Conservation (phyloP, 2,797 vertebrate genomes). For the Catamblyrhynchus diadema region DNA sequence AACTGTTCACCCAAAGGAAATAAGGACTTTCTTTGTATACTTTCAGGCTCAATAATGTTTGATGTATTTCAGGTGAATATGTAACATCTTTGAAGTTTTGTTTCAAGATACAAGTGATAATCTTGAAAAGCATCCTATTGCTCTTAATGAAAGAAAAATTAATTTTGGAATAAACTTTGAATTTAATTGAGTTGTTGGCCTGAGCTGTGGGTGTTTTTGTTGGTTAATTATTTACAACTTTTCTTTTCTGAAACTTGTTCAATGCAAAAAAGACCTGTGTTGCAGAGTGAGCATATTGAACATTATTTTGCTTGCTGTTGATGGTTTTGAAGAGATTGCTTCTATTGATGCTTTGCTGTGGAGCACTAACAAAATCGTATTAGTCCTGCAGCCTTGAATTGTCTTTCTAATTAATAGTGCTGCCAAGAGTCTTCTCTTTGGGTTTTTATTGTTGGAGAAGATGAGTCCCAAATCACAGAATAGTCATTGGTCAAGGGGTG, state of each 20-base stretch:
- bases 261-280: not conserved
- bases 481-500: not conserved
- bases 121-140: not conserved
- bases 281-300: not conserved
- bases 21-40: slow-evolving; percentile 87
- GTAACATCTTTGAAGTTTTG: not conserved
- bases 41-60: slow-evolving; percentile 67
- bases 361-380: not conserved
- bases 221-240: not conserved
- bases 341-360: not conserved
- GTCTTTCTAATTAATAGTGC: not conserved
- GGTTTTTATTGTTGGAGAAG: not conserved
- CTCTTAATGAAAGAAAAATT: not conserved
- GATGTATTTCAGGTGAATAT: not conserved
- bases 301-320: not conserved
- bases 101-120: not conserved
- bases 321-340: not conserved
- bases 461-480: not conserved
- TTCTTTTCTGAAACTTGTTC: not conserved
- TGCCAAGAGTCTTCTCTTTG: not conserved
- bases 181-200: not conserved
- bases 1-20: slow-evolving; percentile 86
- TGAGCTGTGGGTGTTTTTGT: not conserved
- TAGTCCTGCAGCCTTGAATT: not conserved
- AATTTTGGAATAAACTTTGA: slow-evolving; percentile 39